Percentiles rank a stretch among this genome's conserved stretches.
Evolutionary conservation across 30 jellyfish, hydroid and myxozoan genomes (phyloP).

Genomic region (Turritopsis dohrnii): DNA sequence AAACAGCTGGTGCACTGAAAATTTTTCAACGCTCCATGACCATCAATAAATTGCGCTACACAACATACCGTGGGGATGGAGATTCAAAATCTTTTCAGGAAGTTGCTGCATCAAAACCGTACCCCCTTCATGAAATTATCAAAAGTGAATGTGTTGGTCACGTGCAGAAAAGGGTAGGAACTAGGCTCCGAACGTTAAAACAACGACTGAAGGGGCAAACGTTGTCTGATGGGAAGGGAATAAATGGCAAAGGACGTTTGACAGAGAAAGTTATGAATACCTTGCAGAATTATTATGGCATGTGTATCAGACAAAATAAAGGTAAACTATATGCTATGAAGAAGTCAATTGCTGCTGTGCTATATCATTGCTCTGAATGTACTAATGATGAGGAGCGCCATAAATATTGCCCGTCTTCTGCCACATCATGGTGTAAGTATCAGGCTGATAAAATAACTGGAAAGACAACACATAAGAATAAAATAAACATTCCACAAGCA

Average conservation of each 20-base stretch:
- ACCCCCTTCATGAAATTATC: neutral
- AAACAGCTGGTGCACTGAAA: neutral
- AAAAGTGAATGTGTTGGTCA: conserved; percentile 34
- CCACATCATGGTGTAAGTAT: conserved; percentile 28
- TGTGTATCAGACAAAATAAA: conserved; percentile 27
- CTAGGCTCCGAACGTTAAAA: conserved; percentile 22
- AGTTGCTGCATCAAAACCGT: neutral
- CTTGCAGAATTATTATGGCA: conserved; percentile 33
- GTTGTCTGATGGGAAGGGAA: conserved; percentile 23
- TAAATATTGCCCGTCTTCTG: conserved; percentile 21
- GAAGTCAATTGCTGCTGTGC: conserved; percentile 9
- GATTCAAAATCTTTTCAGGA: neutral
- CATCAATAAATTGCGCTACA: neutral
- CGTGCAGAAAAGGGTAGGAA: conserved; percentile 37
- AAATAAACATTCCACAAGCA: conserved; percentile 19
- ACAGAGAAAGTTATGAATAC: conserved; percentile 20
- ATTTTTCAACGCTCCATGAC: neutral
- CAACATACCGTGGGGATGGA: neutral
- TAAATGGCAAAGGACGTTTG: conserved; percentile 29
- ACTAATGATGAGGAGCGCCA: conserved; percentile 19
- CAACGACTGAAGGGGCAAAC: neutral
- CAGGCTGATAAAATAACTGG: neutral
- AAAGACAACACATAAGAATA: conserved; percentile 1
- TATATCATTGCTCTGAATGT: conserved; percentile 17
- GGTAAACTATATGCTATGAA: conserved; percentile 17